Evolutionary conservation across 2,797 vertebrate species (phyloP).

Genomic region (Pristis pectinata): DNA sequence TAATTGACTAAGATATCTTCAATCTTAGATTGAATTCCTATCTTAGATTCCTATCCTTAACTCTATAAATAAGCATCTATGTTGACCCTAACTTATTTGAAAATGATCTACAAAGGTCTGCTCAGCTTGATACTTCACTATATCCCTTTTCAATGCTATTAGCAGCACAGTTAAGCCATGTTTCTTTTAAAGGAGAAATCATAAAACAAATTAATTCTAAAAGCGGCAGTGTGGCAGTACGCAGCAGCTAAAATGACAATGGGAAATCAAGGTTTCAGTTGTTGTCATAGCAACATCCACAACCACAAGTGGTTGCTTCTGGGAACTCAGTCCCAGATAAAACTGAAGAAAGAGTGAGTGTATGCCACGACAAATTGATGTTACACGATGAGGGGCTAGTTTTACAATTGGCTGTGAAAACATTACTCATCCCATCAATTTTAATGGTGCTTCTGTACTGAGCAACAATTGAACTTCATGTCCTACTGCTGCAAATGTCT

Average conservation of each 20-base stretch:
- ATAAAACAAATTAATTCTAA: not conserved
- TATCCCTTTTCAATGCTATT: no score
- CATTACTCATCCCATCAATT: not conserved
- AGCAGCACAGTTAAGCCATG: not conserved
- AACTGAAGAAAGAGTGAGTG: not conserved
- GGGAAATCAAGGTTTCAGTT: not conserved
- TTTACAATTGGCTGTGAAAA: not conserved
- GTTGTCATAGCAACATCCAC: slow-evolving; percentile 3
- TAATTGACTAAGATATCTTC: not conserved
- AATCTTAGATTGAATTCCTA: not conserved
- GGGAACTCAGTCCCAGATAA: not conserved
- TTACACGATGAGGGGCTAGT: not conserved
- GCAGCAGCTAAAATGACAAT: not conserved
- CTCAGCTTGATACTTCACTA: not conserved
- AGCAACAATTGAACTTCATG: not conserved
- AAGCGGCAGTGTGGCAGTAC: not conserved
- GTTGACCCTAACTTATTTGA: not conserved
- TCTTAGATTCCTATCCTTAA: not conserved
- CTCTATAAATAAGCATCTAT: no score
- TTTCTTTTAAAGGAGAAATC: not conserved
- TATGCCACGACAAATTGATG: no score
- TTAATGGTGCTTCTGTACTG: not conserved
- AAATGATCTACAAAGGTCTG: not conserved
- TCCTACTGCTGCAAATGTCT: not conserved
- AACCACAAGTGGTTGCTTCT: not conserved